Base-by-base conservation (phyloP, 2,113 vertebrate genomes). In the Uria lomvia region DNA sequence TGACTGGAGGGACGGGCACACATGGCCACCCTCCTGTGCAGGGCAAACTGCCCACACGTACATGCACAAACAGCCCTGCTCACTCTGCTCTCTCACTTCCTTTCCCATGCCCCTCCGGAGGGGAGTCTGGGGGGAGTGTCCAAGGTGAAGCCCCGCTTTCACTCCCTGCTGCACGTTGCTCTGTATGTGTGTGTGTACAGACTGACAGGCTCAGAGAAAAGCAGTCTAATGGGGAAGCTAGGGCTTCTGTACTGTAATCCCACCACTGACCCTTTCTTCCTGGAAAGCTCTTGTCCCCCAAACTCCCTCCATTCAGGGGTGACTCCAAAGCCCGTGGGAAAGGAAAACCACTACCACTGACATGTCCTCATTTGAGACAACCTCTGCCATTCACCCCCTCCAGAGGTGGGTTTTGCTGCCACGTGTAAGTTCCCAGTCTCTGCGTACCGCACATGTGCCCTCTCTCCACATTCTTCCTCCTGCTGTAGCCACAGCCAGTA, bases 1-100 rank as follows among this genome's bases (percentile, higher is more conserved):
- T 52, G 59, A 40, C 49, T 36, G 40, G 15, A 75, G 36, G 30
- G 67, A 40, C 1, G 2, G 38, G 49, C 65, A 72, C 20, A 42
- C 9, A 5, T 4, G 15, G 29, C 47, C 56, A 32, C 42, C 23
- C 34, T 70, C 1, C 1, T 67, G 26, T 0, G 0, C 43, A 15
- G 38, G 49, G 23, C 85, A 85, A 19, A 3, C 47, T 55, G 68
- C 30, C 55, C 67, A 43, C 1, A 0, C 1, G 1, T 49, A 23
- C 26, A 21, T 5, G 42, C 27, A 16, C 59, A 56, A 67, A 34
- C 71, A 83, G 43, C 17, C 8, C 42, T 11, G 11, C 67, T 55
- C 40, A 36, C 68, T 59, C 42, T 71, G 58, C 76, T 91, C 70
- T 58, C 55, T 71, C 4, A 1, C 67, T 32, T 87, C 50, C 45